A percentile compares a stretch with the other conserved stretches of the same genome.
Conservation (phyloP, 2,113 vertebrate genomes). For the Callospermophilus lateralis region DNA sequence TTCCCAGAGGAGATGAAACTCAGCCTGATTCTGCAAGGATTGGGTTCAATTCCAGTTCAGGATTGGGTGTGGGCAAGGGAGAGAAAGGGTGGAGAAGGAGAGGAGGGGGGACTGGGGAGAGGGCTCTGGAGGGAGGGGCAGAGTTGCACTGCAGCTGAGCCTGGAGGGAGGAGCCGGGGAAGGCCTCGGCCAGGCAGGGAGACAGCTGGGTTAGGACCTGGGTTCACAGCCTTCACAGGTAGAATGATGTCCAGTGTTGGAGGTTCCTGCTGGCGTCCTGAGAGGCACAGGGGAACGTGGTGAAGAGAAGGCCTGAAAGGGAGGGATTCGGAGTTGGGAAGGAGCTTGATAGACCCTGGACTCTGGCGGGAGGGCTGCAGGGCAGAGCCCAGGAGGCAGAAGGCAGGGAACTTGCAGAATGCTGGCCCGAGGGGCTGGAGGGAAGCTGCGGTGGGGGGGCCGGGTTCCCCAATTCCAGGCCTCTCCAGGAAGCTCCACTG, state of each 20-base stretch:
- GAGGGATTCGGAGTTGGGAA: too few species aligned
- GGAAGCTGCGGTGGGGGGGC: accelerated
- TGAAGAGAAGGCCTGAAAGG: too few species aligned
- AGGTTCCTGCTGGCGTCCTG: accelerated
- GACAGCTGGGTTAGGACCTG: neutral
- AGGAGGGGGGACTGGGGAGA: neutral
- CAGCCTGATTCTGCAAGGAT: neutral
- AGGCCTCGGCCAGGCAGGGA: neutral
- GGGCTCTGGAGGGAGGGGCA: too few species aligned
- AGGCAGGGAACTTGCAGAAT: too few species aligned
- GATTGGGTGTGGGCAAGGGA: accelerated
- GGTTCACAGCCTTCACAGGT: neutral
- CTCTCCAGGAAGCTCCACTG: too few species aligned
- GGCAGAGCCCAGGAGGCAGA: too few species aligned
- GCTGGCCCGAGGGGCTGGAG: neutral
- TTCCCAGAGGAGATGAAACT: neutral
- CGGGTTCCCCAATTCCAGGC: neutral
- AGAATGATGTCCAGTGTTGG: neutral
- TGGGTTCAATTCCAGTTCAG: neutral
- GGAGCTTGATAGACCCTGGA: too few species aligned
- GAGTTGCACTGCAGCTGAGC: accelerated
- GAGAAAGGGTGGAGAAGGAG: neutral
- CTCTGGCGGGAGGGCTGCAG: too few species aligned
- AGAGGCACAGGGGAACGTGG: neutral
- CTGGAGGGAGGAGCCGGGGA: too few species aligned